Base-by-base conservation (phyloP, 2,797 vertebrate species). In the Mallotus villosus region DNA sequence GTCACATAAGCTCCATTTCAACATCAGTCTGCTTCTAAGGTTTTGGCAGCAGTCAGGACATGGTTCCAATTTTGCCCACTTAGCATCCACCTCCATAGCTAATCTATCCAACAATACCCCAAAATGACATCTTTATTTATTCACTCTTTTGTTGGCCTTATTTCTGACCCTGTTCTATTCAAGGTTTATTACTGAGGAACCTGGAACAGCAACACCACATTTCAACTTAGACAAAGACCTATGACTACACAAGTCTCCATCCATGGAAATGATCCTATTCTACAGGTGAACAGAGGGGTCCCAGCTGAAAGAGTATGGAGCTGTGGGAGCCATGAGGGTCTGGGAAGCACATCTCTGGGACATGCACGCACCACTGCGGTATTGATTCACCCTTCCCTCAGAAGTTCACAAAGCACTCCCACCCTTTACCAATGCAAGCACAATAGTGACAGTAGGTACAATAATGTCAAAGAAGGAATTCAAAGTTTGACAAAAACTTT, bases 291-390 rank as follows among this genome's bases (percentile, higher is more conserved):
- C 85, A 76, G 83, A 78, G 72, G 76, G 82, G 79, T 83, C 86
- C 87, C 87, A 87, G 81, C 89, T 88, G 89, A 82, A 87, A 62
- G 74, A 63, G 74, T 80, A 84, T 89, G 87, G 87, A 90, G 87
- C 82, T 84, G 79, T 87, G 87, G 87, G 81, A 24, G 22, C 21
- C 24, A 24, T 49, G 78, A 57, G 70, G 76, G 74, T 65, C 83
- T 77, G 78, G 82, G 86, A 82, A 86, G 83, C 82, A 25, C 21
- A 25, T 9, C 9, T 60, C 22, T 24, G 19, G 19, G 17, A 86
- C 81, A 83, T 84, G 88, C 81, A 85, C 83, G 80, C 84, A 84
- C 84, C 83, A 85, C 86, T 81, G 71, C 78, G 73, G 78, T 87
- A 89, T 89, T 84, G 90, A 90, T 89, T 87, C 84, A 78, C 80